Percentiles rank a stretch among this genome's conserved stretches.
Conservation (phyloP, 2,113 vertebrate species). For the Cynopterus brachyotis region DNA sequence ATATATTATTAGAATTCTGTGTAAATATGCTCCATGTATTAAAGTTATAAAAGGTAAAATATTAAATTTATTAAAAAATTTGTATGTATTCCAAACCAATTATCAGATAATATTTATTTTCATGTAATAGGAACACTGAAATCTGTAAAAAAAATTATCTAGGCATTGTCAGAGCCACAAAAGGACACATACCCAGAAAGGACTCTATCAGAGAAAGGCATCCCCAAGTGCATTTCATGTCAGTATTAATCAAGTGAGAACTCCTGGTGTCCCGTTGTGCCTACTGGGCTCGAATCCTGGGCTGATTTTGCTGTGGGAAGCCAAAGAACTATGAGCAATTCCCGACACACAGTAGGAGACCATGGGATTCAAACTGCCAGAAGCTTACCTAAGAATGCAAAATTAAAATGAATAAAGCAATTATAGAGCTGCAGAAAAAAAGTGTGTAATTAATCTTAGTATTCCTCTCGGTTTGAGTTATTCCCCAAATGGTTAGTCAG, state of each 20-base stretch:
- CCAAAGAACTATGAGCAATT: not conserved
- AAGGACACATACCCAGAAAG: not conserved
- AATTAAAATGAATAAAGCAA: slow-evolving; percentile 59
- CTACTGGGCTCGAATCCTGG: not conserved
- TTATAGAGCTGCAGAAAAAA: slow-evolving; percentile 19
- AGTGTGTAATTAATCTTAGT: slow-evolving; percentile 40
- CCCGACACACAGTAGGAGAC: not conserved
- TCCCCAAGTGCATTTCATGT: not conserved
- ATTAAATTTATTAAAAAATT: not conserved
- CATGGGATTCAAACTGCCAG: not conserved
- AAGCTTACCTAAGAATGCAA: not conserved
- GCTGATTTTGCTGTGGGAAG: not conserved
- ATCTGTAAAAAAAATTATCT: not conserved
- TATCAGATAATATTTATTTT: not conserved
- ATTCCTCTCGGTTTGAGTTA: slow-evolving; percentile 24
- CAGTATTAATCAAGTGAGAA: not conserved
- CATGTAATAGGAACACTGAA: not conserved
- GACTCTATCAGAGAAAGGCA: not conserved
- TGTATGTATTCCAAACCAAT: not conserved
- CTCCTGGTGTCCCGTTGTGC: not conserved
- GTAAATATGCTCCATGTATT: not conserved
- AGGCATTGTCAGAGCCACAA: not conserved
- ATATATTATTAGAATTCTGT: not conserved
- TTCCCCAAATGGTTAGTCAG: not conserved
- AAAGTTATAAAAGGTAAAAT: not conserved